A percentile compares a stretch with the other conserved stretches of the same genome.
Conservation (phyloP, 2,797 vertebrate species). For the Onychomys leucogaster region DNA sequence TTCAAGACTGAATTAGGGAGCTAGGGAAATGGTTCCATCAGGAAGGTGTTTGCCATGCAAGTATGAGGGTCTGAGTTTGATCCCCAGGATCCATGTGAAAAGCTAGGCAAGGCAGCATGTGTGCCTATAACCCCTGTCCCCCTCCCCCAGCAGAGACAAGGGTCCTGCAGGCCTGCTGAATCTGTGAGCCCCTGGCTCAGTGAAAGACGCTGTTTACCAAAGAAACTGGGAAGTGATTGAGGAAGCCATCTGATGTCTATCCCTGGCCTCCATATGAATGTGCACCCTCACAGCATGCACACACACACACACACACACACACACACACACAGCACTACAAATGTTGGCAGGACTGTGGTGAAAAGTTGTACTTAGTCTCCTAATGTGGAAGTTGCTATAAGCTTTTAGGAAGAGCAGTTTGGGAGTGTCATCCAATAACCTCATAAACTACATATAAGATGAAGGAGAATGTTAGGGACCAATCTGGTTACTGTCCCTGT, state of each 20-base stretch:
- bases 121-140: neutral
- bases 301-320: too few species aligned
- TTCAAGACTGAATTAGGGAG: neutral
- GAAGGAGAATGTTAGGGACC: neutral
- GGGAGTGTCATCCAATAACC: neutral
- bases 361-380: neutral
- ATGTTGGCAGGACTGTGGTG: neutral
- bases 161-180: neutral
- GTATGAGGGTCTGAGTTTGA: neutral
- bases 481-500: neutral
- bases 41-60: neutral
- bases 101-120: neutral
- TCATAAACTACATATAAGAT: neutral
- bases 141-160: neutral
- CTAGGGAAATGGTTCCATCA: neutral
- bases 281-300: neutral
- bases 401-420: neutral
- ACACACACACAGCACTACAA: neutral
- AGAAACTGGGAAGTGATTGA: neutral
- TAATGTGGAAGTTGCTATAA: neutral
- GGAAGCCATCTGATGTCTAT: neutral
- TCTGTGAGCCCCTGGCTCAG: neutral
- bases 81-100: neutral
- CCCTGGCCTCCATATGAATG: neutral
- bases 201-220: neutral